Percentiles rank a stretch among this genome's conserved stretches.
These are phyloP conservation scores for Autographa gamma DNA, from an alignment of 2,888 invertebrate genomes.

Conservation along the genomic window DNA sequence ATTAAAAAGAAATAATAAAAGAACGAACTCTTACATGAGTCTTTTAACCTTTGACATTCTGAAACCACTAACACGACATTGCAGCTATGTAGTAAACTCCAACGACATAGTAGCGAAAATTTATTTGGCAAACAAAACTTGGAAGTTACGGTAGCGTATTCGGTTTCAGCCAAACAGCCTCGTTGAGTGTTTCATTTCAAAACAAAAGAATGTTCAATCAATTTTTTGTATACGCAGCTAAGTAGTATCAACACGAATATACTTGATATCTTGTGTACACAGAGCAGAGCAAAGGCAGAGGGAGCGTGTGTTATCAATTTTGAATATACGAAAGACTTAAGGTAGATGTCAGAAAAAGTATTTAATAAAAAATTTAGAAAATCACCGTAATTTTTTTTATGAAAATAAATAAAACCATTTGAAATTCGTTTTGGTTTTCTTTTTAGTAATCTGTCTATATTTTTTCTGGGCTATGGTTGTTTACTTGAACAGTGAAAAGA, in stretches of 20 bases:
- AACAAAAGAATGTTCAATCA: not conserved
- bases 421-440: not conserved
- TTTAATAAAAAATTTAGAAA: no score
- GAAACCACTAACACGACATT: slow-evolving; percentile 1
- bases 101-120: not conserved
- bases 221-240: not conserved
- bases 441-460: not conserved
- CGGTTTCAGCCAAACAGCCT: not conserved
- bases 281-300: not conserved
- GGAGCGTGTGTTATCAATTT: not conserved
- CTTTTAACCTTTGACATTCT: not conserved
- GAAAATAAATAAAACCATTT: no score
- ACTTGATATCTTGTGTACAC: not conserved
- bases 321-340: no score
- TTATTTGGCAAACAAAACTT: slow-evolving; percentile 3
- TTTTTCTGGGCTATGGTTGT: slow-evolving; percentile 20
- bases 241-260: not conserved
- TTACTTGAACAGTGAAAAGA: slow-evolving; percentile 35
- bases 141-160: not conserved
- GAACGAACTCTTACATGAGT: not conserved
- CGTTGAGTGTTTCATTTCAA: slow-evolving; percentile 1
- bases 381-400: no score
- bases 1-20: not conserved
- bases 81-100: not conserved
- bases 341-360: no score